Conservation (phyloP, 2,797 vertebrate species). For the Danio kyathit region DNA sequence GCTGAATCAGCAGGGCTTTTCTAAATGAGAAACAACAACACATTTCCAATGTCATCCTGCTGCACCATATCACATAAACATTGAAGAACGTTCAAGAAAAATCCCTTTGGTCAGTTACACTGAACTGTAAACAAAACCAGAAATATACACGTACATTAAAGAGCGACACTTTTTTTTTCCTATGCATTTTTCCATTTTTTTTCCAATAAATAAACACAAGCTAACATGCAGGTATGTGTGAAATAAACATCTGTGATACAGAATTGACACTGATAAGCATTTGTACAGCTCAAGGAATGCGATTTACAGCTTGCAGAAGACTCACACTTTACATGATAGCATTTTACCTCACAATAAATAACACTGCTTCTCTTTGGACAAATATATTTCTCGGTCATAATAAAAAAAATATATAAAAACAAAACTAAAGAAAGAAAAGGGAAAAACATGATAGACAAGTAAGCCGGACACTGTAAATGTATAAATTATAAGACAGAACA, state of each 20-base stretch:
- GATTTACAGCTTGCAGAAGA: slow-evolving; percentile 93
- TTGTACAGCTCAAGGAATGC: slow-evolving; percentile 93
- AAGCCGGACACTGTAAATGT: slow-evolving; percentile 97
- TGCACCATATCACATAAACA: slow-evolving; percentile 74
- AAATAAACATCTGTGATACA: slow-evolving; percentile 88
- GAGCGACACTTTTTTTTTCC: slow-evolving; percentile 76
- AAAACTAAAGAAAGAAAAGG: slow-evolving; percentile 66
- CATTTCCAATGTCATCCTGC: slow-evolving; percentile 65
- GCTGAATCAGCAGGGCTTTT: slow-evolving; percentile 54
- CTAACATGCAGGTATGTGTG: slow-evolving; percentile 90
- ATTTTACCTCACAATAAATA: slow-evolving; percentile 99
- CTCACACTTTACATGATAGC: slow-evolving; percentile 92
- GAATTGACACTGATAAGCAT: slow-evolving; percentile 84
- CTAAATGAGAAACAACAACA: slow-evolving; percentile 72
- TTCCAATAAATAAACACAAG: slow-evolving; percentile 99
- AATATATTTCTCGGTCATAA: slow-evolving; percentile 97
- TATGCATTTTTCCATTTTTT: slow-evolving; percentile 69
- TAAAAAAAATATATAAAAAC: slow-evolving; percentile 66
- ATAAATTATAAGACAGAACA: slow-evolving; percentile 99
- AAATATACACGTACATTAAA: slow-evolving; percentile 90
- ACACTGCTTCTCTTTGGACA: slow-evolving; percentile 99
- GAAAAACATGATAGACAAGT: slow-evolving; percentile 93
- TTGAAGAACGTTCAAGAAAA: slow-evolving; percentile 82
- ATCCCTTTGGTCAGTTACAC: slow-evolving; percentile 94
- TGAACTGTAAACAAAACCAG: slow-evolving; percentile 97